Base-by-base conservation (phyloP, 2,888 invertebrate genomes). In the Margaritifera margaritifera region DNA sequence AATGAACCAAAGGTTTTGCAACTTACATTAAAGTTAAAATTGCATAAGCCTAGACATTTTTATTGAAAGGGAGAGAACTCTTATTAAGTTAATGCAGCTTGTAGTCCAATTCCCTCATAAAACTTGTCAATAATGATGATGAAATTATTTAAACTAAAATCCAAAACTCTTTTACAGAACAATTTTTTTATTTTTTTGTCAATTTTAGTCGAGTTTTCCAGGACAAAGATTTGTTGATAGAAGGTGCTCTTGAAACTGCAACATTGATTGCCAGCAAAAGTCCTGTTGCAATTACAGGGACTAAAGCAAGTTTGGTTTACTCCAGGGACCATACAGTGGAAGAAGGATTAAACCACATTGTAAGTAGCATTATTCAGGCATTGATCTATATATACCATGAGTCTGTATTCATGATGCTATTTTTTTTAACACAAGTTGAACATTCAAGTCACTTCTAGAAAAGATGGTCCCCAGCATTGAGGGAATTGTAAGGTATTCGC, bases 201-300 rank as follows among this genome's bases (percentile, higher is more conserved):
- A 61, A 42, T 93, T 85, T 91, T 93, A 42, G 93, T 75, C 87
- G 88, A 3, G 73, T 89, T 24, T 86, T 89, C 42, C 76, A 79
- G 20, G 84, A 94, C 86, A 93, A 93, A 85, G 93, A 94, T 20
- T 92, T 94, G 25, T 92, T 97, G 87, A 77, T 97, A n/a, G 90
- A 92, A 25, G 93, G 92, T 64, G 94, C 95, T 0, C 67, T 97
- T 2, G 92, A 93, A 8, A 81, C 95, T 62, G 99, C 98, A 0
- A 92, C 92, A 78, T 87, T 91, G 52, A 98, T 99, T 77, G 95
- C 98, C 0, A 88, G 90, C 6, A 96, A 96, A 90, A 97, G 97
- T 91, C 99, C 99, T 0, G 94, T 99, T 6, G 99, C 98, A 0
- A 94, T 99, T 0, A 98, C 99, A 89, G 94, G 94, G 5, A 95